Evolutionary conservation across 1,140 invertebrate genomes (phyloP).

Genomic region (Thereuonema tuberculata): DNA sequence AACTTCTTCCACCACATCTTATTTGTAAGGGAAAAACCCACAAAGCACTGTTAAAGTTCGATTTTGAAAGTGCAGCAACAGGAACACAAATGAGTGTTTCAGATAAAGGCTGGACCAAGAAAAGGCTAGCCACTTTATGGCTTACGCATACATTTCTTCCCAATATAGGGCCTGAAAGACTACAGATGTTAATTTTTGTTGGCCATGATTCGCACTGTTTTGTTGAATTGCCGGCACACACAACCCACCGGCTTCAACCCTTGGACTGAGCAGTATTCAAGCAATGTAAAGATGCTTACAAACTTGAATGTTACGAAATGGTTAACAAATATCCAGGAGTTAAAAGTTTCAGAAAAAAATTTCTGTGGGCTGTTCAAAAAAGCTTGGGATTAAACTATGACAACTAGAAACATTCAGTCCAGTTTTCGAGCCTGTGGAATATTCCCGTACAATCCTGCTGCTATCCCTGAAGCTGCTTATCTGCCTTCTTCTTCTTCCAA

Average conservation of each 20-base stretch:
- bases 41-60: neutral
- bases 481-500: too few species aligned
- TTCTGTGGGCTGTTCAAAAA: conserved; percentile 18
- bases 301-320: neutral
- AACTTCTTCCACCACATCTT: neutral
- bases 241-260: conserved; percentile 12
- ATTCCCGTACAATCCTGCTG: conserved; percentile 21
- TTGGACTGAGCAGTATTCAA: neutral
- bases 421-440: conserved; percentile 25
- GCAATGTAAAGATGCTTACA: neutral
- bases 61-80: neutral
- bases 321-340: neutral
- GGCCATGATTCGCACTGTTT: conserved; percentile 14
- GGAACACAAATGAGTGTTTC: neutral
- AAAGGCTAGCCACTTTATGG: neutral
- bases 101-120: neutral
- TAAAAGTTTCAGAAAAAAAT: neutral
- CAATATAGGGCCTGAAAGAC: conserved; percentile 10
- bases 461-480: conserved; percentile 25
- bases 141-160: neutral
- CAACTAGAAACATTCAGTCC: conserved; percentile 19
- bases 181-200: conserved; percentile 12
- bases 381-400: conserved; percentile 25
- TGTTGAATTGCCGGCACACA: conserved; percentile 14
- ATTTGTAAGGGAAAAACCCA: too few species aligned